Base-by-base conservation (phyloP, 2,797 vertebrate genomes). In the Dallia pectoralis region DNA sequence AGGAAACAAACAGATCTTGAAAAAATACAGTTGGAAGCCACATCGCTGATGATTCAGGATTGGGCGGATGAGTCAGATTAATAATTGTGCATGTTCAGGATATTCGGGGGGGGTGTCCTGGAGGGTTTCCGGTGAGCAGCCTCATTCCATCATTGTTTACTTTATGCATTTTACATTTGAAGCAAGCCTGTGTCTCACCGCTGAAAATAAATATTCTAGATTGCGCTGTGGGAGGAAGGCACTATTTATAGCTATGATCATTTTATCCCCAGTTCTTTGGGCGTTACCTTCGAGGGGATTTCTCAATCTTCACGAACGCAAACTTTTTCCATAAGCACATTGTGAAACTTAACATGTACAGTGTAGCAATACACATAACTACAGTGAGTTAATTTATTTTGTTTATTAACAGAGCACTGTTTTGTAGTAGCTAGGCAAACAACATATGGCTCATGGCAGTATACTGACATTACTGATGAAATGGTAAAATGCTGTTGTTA, bases 161-260 rank as follows among this genome's bases (percentile, higher is more conserved):
- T 47, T 36, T 56, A 47, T 49, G 33, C 30, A n/a, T 40, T 78
- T 76, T 73, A 67, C 69, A 59, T 80, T 65, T 70, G 71, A 59
- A 59, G 53, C 71, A 67, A 72, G 56, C 62, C 68, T 62, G 69
- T 73, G 77, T 76, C 74, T 80, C 74, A 68, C 69, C 66, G 69
- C 70, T 18, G 77, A 82, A 82, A 73, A 49, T 72, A 65, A 44
- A 12, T 44, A 44, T 44, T 44, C 65, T 30, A 56, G 36, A 65
- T 27, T 12, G 56, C 25, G 36, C 68, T 27, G 70, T 70, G 65
- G 75, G 76, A 80, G 71, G 30, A 30, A n/a, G 30, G 53, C 68
- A 73, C 81, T 87, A 87, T 87, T 86, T 87, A 85, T 84, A 82
- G 83, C 11, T 9, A 6, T 70, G 67, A 59, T 74, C 82, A 84